A percentile compares a stretch with the other conserved stretches of the same genome.
phyloP scores from a whole-genome alignment of 2,797 vertebrate genomes.

The Mareca penelope region DNA sequence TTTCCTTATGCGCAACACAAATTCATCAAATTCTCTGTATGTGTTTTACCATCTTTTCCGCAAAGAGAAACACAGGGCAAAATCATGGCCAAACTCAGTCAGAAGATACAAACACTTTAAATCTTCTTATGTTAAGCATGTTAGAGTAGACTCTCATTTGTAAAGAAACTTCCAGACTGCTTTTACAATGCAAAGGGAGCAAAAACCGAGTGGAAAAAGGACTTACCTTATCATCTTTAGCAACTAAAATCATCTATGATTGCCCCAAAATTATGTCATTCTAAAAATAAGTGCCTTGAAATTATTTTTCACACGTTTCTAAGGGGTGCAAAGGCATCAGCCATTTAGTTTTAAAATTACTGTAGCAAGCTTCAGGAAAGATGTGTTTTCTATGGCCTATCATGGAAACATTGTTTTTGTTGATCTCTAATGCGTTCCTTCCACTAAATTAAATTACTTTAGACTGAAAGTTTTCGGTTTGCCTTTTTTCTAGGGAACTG shows the following conservation, averaged over 20 bases:
- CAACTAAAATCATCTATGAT: not conserved
- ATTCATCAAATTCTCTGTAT: not conserved
- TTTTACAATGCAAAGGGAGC: not conserved
- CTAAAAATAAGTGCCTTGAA: not conserved
- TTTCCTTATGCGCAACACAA: not conserved
- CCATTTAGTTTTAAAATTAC: not conserved
- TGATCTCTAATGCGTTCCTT: slow-evolving; percentile 20
- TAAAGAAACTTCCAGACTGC: not conserved
- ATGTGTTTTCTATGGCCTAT: not conserved
- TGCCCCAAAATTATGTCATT: not conserved
- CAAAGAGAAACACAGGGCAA: not conserved
- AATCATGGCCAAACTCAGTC: not conserved
- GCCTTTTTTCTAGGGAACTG: slow-evolving; percentile 21
- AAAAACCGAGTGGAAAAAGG: not conserved
- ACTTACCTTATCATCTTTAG: not conserved
- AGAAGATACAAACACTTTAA: not conserved
- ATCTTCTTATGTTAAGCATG: not conserved
- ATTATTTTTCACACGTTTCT: not conserved
- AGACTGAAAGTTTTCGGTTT: slow-evolving; percentile 19
- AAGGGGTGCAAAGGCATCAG: not conserved
- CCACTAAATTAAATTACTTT: slow-evolving; percentile 10
- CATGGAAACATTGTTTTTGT: not conserved
- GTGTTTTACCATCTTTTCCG: not conserved
- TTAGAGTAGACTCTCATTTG: not conserved
- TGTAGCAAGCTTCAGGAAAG: not conserved